Evolutionary conservation across 2,113 vertebrate species (phyloP).

Genomic region (Gopherus evgoodei): DNA sequence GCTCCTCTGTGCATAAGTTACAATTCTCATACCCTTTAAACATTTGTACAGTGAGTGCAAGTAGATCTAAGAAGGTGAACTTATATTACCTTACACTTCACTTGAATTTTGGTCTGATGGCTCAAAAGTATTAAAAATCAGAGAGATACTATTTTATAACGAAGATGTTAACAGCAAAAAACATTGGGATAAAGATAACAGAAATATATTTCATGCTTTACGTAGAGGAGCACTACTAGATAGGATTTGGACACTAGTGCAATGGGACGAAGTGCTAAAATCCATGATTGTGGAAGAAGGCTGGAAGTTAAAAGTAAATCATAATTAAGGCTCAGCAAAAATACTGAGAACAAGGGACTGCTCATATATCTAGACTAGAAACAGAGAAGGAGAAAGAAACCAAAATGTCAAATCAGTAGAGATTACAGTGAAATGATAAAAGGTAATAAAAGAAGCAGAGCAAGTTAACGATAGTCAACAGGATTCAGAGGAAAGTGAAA

Average conservation of each 20-base stretch:
- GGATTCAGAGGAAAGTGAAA: not conserved
- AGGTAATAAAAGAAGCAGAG: not conserved
- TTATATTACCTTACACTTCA: not conserved
- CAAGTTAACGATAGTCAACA: not conserved
- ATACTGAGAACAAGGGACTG: constrained; percentile 19
- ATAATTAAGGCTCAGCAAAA: constrained; percentile 37
- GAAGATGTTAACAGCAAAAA: constrained; percentile 3
- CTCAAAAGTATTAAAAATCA: not conserved
- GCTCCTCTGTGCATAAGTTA: not conserved
- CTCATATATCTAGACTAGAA: not conserved
- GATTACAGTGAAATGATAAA: not conserved
- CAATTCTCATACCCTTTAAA: not conserved
- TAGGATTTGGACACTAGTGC: not conserved
- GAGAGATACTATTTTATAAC: not conserved
- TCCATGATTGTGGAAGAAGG: constrained; percentile 45
- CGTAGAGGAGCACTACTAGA: not conserved
- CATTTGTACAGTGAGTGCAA: not conserved
- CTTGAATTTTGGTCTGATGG: not conserved
- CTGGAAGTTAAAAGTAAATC: constrained; percentile 23
- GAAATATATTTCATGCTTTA: constrained; percentile 25
- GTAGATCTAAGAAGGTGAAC: not conserved
- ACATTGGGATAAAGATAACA: not conserved
- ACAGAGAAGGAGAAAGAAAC: not conserved
- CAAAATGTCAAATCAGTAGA: constrained; percentile 2
- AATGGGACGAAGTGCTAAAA: constrained; percentile 42